Conservation (phyloP, 2,797 vertebrate genomes). For the Semotilus atromaculatus region DNA sequence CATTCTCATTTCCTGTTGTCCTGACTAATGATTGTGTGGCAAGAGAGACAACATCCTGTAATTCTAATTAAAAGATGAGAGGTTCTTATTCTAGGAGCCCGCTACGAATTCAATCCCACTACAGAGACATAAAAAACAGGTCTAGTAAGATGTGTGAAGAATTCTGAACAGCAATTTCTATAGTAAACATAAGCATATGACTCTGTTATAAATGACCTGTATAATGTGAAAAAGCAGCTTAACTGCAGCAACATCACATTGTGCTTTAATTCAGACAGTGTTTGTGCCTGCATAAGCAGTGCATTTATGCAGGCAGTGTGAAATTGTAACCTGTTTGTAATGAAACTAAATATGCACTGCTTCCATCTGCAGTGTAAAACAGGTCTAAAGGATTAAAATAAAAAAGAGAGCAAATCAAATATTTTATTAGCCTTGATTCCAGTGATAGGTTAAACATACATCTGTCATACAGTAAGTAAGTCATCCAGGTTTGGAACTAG, state of each 20-base stretch:
- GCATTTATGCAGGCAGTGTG: conserved; percentile 6
- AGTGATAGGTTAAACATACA: background rate
- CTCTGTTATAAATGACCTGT: background rate
- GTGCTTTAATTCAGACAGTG: conserved; percentile 8
- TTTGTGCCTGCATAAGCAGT: conserved; percentile 16
- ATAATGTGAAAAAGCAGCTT: background rate
- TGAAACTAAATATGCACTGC: background rate
- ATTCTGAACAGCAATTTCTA: conserved; percentile 39
- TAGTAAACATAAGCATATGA: background rate
- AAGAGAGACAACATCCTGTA: conserved; percentile 31
- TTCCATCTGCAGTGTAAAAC: background rate
- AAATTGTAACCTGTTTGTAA: conserved; percentile 11
- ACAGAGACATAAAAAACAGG: conserved; percentile 25
- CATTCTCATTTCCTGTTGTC: conserved; percentile 23
- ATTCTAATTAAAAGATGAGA: conserved; percentile 26
- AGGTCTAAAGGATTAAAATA: background rate
- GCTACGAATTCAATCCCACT: conserved; percentile 13
- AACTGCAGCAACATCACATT: conserved; percentile 11
- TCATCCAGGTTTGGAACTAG: too few species aligned
- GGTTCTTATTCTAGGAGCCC: conserved; percentile 1
- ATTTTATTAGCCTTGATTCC: conserved; percentile 7
- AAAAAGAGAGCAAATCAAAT: background rate
- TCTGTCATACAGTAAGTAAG: too few species aligned
- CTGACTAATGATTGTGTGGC: conserved; percentile 13
- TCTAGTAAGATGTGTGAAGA: conserved; percentile 8